Percentiles rank a stretch among this genome's conserved stretches.
Conservation (phyloP, 2,888 invertebrate genomes). For the Morinoia aosen region DNA sequence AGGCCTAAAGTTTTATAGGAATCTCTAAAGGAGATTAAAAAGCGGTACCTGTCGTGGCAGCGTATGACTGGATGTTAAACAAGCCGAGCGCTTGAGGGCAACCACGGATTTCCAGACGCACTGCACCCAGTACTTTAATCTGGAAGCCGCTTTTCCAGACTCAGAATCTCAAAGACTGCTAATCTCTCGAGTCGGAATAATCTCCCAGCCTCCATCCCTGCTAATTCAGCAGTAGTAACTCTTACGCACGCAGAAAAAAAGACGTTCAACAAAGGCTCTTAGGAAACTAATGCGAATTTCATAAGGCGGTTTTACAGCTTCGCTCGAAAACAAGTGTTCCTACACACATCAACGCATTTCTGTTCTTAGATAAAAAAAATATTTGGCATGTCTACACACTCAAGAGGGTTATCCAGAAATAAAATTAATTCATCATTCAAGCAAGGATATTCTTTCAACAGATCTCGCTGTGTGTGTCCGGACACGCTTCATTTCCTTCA, state of each 20-base stretch:
- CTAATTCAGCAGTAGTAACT: not conserved
- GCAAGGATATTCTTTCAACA: not conserved
- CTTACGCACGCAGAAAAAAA: not conserved
- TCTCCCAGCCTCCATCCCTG: not conserved
- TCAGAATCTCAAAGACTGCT: not conserved
- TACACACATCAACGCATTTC: not conserved
- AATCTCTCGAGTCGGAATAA: not conserved
- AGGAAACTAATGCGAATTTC: not conserved
- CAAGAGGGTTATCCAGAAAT: not conserved
- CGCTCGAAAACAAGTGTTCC: not conserved
- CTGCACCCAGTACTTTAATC: not conserved
- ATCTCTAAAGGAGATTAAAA: not conserved
- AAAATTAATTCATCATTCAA: not conserved
- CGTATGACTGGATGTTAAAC: conserved; percentile 8
- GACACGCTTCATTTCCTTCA: not conserved
- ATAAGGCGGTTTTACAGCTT: not conserved
- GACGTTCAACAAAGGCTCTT: not conserved
- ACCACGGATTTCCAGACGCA: not conserved
- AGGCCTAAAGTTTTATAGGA: conserved; percentile 9
- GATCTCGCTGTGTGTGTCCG: not conserved
- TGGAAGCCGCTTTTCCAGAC: not conserved
- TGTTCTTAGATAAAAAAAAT: not conserved
- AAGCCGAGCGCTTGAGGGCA: not conserved
- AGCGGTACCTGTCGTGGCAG: not conserved
- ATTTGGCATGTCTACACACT: not conserved